Percentiles rank a stretch among this genome's conserved stretches.
These are phyloP conservation scores for Corythucha ciliata DNA, from an alignment of 2,888 invertebrate species.

Conservation along the genomic window DNA sequence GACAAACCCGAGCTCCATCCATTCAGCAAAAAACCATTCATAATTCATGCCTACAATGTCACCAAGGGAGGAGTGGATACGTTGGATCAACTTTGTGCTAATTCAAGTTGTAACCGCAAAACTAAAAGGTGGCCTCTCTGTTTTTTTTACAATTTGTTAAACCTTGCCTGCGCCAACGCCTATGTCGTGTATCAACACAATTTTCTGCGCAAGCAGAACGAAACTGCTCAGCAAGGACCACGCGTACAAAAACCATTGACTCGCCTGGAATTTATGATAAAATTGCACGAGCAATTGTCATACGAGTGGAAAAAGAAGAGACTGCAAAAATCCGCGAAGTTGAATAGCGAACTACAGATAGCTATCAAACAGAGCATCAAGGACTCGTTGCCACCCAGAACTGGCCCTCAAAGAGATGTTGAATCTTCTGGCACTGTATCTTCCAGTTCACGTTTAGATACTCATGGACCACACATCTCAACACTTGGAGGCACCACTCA, in stretches of 20 bases:
- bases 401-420: too few relatives aligned
- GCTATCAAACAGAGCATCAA: too few relatives aligned
- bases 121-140: conserved; percentile 34
- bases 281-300: conserved; percentile 18
- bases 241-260: neutral
- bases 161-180: conserved; percentile 35
- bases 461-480: too few relatives aligned
- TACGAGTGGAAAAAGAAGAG: conserved; percentile 14
- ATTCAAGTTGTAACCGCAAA: conserved; percentile 31
- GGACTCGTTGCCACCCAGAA: too few relatives aligned
- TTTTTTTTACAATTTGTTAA: conserved; percentile 34
- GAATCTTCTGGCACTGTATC: too few relatives aligned
- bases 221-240: neutral
- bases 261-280: conserved; percentile 17
- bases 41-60: conserved; percentile 35
- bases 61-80: conserved; percentile 36
- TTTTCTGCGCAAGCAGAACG: neutral
- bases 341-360: conserved; percentile 19
- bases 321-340: neutral
- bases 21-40: conserved; percentile 33
- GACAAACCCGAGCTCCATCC: conserved; percentile 29
- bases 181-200: conserved; percentile 18
- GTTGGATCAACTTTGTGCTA: conserved; percentile 34
- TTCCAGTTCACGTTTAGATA: too few relatives aligned
- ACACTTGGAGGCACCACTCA: too few relatives aligned